Conservation (phyloP, 2,113 vertebrate species). For the Eidolon helvum region DNA sequence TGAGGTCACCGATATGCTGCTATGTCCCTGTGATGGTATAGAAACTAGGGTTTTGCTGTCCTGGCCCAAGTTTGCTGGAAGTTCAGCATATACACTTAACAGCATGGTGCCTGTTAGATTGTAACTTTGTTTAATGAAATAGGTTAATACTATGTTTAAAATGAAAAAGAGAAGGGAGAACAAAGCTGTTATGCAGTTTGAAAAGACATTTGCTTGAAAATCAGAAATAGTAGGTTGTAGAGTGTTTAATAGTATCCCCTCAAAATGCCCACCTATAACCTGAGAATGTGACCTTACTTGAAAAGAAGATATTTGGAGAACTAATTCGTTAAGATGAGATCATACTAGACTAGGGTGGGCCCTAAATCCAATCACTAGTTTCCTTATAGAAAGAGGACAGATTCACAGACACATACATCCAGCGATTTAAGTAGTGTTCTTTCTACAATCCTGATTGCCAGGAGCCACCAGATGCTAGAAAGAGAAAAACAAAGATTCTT, state of each 20-base stretch:
- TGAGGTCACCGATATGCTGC: background rate
- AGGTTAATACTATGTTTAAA: background rate
- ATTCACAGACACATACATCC: background rate
- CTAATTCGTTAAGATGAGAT: background rate
- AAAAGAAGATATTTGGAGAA: background rate
- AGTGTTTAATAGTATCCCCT: background rate
- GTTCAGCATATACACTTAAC: background rate
- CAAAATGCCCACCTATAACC: background rate
- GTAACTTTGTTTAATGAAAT: background rate
- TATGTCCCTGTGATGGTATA: fast-evolving
- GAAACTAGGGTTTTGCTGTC: too few species aligned
- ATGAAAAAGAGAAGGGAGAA: background rate
- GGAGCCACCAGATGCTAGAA: background rate
- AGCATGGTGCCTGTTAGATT: background rate
- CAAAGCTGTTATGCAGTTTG: background rate
- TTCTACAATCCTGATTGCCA: background rate
- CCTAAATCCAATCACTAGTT: background rate
- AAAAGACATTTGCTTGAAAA: background rate
- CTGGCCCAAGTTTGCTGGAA: background rate
- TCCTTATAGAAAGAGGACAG: background rate
- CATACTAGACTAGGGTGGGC: background rate
- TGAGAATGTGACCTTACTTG: background rate
- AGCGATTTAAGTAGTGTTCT: background rate
- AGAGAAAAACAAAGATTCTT: background rate
- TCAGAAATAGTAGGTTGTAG: background rate